Conservation (phyloP, 2,888 invertebrate genomes). For the Metallyticus violacea region DNA sequence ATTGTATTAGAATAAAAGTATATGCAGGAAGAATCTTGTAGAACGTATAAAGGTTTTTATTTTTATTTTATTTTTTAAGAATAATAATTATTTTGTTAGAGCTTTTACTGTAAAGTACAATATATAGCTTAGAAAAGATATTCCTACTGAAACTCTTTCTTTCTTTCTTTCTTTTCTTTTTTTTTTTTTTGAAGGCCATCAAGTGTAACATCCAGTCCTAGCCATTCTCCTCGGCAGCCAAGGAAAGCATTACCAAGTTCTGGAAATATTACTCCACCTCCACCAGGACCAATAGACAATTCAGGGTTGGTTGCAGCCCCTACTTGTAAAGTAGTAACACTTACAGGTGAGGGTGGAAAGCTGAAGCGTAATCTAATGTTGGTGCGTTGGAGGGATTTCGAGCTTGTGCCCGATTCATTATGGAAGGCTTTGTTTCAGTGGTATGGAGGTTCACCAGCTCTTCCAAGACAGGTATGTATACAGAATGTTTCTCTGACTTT, state of each 20-base stretch:
- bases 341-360: conserved; percentile 87
- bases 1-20: no score
- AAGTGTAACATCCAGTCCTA: conserved; percentile 36
- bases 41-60: no score
- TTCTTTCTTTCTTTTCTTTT: no score
- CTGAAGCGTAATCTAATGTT: conserved; percentile 70
- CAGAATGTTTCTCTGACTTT: not conserved
- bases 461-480: conserved; percentile 65
- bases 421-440: conserved; percentile 85
- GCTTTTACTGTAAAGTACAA: no score
- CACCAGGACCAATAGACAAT: conserved; percentile 77
- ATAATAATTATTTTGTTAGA: no score
- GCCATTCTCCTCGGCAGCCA: conserved; percentile 33
- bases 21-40: no score
- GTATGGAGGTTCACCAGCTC: conserved; percentile 76
- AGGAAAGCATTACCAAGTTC: conserved; percentile 6
- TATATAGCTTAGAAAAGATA: no score
- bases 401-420: conserved; percentile 78
- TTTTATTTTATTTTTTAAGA: no score
- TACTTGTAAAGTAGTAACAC: conserved; percentile 62
- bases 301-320: conserved; percentile 63
- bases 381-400: conserved; percentile 79
- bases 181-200: conserved; percentile 20
- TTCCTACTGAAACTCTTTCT: no score
- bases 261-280: conserved; percentile 25